A percentile compares a stretch with the other conserved stretches of the same genome.
Conservation (phyloP, 2,797 vertebrate species). For the Pelobates cultripes region DNA sequence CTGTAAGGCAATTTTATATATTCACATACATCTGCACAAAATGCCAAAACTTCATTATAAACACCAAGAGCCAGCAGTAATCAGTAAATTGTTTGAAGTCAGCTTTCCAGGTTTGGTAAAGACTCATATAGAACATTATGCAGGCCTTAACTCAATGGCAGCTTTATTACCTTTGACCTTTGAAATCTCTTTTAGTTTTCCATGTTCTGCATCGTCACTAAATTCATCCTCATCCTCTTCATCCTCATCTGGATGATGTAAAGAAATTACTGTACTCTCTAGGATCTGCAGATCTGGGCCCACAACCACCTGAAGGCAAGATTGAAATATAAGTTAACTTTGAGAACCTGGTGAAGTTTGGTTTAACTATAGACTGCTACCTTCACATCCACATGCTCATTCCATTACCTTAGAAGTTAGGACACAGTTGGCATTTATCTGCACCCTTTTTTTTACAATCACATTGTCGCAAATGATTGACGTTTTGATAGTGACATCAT, state of each 20-base stretch:
- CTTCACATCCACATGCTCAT: not conserved
- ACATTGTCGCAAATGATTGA: constrained; percentile 89
- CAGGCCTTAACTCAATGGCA: not conserved
- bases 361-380: not conserved
- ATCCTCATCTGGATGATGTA: constrained; percentile 92
- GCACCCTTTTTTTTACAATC: constrained; percentile 85
- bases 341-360: not conserved
- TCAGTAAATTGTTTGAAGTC: no score
- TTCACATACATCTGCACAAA: no score
- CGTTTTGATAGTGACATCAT: constrained; percentile 79
- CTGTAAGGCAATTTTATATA: no score
- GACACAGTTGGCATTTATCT: constrained; percentile 85
- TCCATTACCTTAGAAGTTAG: constrained; percentile 87
- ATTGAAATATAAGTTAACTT: not conserved
- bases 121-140: no score
- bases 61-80: no score
- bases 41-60: no score
- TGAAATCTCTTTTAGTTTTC: constrained; percentile 79
- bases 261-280: constrained; percentile 91
- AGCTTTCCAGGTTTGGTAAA: no score
- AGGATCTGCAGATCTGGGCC: constrained; percentile 83
- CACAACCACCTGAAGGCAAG: constrained; percentile 82
- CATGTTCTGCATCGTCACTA: constrained; percentile 85
- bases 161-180: constrained; percentile 83
- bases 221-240: constrained; percentile 92